Evolutionary conservation across 2,888 invertebrate genomes (phyloP), one percentile per base, ranked within the genome.

Genomic region (Trichogramma evanescens): DNA sequence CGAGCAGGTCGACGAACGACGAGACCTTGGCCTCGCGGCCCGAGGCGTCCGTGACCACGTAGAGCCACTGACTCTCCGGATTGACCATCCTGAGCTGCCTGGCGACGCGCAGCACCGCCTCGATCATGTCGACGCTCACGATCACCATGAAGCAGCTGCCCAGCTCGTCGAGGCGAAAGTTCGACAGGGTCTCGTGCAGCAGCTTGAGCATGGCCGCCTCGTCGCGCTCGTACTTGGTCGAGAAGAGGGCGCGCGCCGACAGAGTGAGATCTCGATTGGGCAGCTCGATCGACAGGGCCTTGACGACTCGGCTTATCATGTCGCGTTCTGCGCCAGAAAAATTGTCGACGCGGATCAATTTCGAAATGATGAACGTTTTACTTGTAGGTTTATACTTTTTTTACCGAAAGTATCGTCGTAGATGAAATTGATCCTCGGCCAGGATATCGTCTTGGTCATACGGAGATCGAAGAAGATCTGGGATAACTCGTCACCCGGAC

Each of bases 61-160:
- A 92, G n/a, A 93, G 74, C 92, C 93, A 93, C 72, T 92, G 91
- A 64, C 86, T 89, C 67, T 80, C 82, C 0, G 89, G 86, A 69
- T 87, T 83, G 0, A 88, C 85, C 82, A 93, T 83, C 45, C 81
- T 79, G 54, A 87, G 75, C 0, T 82, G 79, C 49, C 60, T 64
- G 9, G 64, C 78, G 4, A 84, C 83, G 70, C 88, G 87, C 71
- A 89, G 84, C 66, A 91, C 81, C 0, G 83, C 82, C 9, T 84
- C 81, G 71, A 87, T 82, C 53, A 84, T 80, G 38, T 85, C 83
- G 10, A 81, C 78, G 5, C 82, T 82, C n/a, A 85, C 84, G 62
- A 88, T 82, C 4, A 84, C 84, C 69, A 88, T 77, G 72, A 86
- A 88, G 64, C 82, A 82, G 67, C 81, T 80, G 7, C 83, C 83